Conservation (phyloP, 2,797 vertebrate species). For the Trichosurus vulpecula region DNA sequence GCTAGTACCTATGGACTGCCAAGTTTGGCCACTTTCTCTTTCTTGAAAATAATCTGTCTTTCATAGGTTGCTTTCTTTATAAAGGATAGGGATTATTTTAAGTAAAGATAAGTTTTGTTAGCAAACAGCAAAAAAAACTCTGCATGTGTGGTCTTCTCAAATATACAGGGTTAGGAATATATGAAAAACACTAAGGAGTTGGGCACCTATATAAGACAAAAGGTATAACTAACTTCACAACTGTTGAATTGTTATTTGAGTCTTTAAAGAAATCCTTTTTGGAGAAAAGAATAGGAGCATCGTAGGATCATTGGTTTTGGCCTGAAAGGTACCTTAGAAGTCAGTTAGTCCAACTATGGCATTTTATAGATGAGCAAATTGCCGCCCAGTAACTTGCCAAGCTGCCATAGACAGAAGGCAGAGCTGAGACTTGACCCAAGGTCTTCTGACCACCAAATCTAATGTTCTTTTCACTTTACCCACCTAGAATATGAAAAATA, state of each 20-base stretch:
- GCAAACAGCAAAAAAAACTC: not conserved
- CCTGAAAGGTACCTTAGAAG: not conserved
- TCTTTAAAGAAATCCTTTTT: not conserved
- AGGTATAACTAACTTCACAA: not conserved
- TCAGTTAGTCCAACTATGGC: not conserved
- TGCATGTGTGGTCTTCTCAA: not conserved
- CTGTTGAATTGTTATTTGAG: not conserved
- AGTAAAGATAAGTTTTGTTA: slow-evolving; percentile 31
- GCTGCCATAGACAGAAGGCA: not conserved
- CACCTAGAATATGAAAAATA: not conserved
- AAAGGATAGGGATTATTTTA: slow-evolving; percentile 15
- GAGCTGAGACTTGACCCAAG: not conserved
- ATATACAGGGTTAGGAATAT: not conserved
- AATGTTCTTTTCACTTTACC: not conserved
- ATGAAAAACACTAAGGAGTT: slow-evolving; percentile 9
- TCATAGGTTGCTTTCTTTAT: slow-evolving; percentile 1
- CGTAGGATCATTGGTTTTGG: not conserved
- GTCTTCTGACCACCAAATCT: not conserved
- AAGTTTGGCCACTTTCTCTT: not conserved
- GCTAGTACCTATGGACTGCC: not conserved
- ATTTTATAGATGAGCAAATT: not conserved
- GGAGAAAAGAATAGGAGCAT: not conserved
- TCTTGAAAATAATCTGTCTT: not conserved
- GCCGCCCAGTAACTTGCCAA: not conserved
- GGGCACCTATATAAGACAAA: not conserved